Base-by-base conservation (phyloP, 1,140 invertebrate species). In the Plutomurus gul region DNA sequence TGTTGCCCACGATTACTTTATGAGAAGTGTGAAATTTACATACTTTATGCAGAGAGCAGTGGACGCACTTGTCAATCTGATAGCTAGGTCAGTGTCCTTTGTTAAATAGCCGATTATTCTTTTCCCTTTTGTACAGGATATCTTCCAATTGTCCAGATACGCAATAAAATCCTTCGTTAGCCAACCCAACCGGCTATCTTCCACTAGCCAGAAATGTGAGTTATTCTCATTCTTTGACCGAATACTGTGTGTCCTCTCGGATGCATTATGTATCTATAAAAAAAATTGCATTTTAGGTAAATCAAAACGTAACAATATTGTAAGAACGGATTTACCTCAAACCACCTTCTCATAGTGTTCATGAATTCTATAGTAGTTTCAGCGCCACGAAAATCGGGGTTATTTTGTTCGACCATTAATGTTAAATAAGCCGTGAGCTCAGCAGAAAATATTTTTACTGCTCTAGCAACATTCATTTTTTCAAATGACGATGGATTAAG, bases 401-500 rank as follows among this genome's bases (percentile, higher is more conserved):
- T 27, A 11, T 5, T 56, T 56, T 2, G 49, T 56, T 25, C 20
- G 1, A 4, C 33, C 22, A 71, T 30, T 6, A 77, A 22, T 71
- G 70, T 33, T 7, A 77, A 33, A 16, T 39, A 39, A 4, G 76
- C 20, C 1, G 33, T 71, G 1, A 77, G 13, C 18, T 71, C 40
- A 8, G 39, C 7, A 3, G 36, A 51, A 40, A 77, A 77, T 25
- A 77, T 39, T 46, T 71, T 47, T 3, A 77, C 0, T 20, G 60
- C 76, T 46, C 36, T 43, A 4, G n/a, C 27, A 3, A 77, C 76
- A 13, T 37, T 70, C 76, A 71, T 77, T 70, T 77, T 77, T 72
- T 77, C 76, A 33, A 77, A 36, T 18, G 1, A 25, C 1, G 56
- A 47, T 27, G 76, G 76, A 11, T 46, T 16, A 6, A 77, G 16